These are phyloP conservation scores for Dendrocincla fuliginosa DNA, from an alignment of 2,797 vertebrate genomes.

Conservation along the genomic window DNA sequence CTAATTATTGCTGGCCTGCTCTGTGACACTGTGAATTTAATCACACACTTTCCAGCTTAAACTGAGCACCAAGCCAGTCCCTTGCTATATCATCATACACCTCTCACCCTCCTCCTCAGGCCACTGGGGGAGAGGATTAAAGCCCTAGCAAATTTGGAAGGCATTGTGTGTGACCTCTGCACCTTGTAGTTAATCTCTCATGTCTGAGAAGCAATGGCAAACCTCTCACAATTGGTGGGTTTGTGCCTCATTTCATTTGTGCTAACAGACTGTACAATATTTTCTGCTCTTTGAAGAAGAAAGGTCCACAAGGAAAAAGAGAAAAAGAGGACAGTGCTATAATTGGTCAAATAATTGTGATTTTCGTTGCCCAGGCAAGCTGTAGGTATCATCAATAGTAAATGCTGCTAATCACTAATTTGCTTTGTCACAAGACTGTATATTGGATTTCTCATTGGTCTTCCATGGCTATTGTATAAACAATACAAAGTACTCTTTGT, in stretches of 20 bases:
- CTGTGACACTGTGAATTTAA: neutral
- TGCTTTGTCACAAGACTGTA: neutral
- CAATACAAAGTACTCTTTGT: neutral
- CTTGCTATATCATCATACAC: neutral
- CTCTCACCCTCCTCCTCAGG: neutral
- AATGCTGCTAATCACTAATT: neutral
- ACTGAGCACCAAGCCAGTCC: neutral
- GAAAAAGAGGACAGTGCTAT: neutral
- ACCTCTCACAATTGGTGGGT: neutral
- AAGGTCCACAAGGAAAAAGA: neutral
- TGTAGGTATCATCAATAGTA: neutral
- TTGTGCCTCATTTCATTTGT: neutral
- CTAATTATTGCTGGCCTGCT: conserved; percentile 34
- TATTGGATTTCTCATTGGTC: neutral
- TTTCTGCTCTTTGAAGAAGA: neutral
- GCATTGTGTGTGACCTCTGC: neutral
- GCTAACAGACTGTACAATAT: neutral
- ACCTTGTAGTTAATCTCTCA: conserved; percentile 9
- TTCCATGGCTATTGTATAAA: neutral
- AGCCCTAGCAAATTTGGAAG: neutral
- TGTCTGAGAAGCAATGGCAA: neutral
- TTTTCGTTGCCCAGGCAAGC: neutral
- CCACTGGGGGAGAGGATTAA: conserved; percentile 8
- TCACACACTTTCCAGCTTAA: neutral
- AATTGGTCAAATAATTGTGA: neutral